A percentile compares a stretch with the other conserved stretches of the same genome.
phyloP scores from a whole-genome alignment of 2,113 vertebrate species.

The Pogona vitticeps region DNA sequence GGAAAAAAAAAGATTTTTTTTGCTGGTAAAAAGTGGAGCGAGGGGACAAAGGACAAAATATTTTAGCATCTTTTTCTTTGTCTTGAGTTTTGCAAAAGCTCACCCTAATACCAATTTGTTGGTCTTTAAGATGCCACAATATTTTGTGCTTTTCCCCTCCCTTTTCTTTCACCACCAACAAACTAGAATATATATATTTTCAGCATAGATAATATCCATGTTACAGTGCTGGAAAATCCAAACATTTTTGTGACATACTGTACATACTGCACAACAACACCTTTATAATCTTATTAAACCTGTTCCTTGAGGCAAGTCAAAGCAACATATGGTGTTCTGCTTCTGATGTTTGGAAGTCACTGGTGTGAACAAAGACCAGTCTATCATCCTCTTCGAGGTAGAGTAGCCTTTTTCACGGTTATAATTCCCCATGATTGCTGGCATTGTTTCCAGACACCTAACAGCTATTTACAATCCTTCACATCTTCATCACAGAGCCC shows the following conservation, averaged over 20 bases:
- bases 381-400: neutral
- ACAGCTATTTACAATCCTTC: constrained; percentile 40
- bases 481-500: constrained; percentile 41
- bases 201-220: neutral
- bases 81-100: no score
- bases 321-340: neutral
- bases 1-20: neutral
- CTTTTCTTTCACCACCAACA: no score
- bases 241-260: neutral
- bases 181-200: neutral
- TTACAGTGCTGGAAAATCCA: neutral
- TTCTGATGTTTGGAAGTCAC: neutral
- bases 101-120: no score
- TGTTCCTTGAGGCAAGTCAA: neutral
- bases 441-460: constrained; percentile 34
- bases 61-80: no score
- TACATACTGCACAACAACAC: neutral
- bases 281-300: constrained; percentile 1
- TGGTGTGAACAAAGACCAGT: neutral
- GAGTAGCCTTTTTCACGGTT: constrained; percentile 1
- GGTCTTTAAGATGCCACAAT: no score
- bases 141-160: no score
- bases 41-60: no score
- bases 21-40: neutral
- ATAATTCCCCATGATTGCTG: constrained; percentile 36